phyloP scores from a whole-genome alignment of 2,797 vertebrate species.

The Sebastes kiyomatsui region DNA sequence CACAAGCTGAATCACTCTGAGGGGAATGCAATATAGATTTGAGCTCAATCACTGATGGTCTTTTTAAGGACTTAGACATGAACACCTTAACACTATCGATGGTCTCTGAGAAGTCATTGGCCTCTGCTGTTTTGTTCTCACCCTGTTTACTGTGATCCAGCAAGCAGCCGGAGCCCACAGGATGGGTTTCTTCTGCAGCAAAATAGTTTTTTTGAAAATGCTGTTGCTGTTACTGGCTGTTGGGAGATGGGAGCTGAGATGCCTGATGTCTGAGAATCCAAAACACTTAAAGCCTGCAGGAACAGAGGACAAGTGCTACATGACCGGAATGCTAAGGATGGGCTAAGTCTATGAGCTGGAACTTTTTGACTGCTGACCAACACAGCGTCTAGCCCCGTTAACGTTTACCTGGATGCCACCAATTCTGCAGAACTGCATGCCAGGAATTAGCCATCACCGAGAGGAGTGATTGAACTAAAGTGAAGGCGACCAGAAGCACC shows the following conservation, averaged over 20 bases:
- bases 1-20: neutral
- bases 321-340: conserved; percentile 11
- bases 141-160: neutral
- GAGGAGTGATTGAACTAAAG: neutral
- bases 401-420: neutral
- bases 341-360: conserved; percentile 38
- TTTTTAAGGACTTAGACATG: neutral
- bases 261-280: neutral
- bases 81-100: conserved; percentile 30
- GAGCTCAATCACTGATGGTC: neutral
- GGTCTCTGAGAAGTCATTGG: neutral
- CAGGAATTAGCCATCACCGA: neutral
- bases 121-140: conserved; percentile 8
- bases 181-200: neutral
- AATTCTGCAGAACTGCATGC: neutral
- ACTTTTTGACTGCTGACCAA: conserved; percentile 10
- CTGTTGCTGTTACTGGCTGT: neutral
- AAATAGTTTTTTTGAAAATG: neutral
- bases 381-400: neutral
- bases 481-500: conserved; percentile 14
- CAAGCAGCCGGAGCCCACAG: neutral
- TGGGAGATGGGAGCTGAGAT: neutral
- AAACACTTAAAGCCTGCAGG: conserved; percentile 6
- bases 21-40: neutral
- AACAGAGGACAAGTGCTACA: neutral